A percentile compares a stretch with the other conserved stretches of the same genome.
Evolutionary conservation across 2,113 vertebrate genomes (phyloP).

Genomic region (Patagioenas fasciata): DNA sequence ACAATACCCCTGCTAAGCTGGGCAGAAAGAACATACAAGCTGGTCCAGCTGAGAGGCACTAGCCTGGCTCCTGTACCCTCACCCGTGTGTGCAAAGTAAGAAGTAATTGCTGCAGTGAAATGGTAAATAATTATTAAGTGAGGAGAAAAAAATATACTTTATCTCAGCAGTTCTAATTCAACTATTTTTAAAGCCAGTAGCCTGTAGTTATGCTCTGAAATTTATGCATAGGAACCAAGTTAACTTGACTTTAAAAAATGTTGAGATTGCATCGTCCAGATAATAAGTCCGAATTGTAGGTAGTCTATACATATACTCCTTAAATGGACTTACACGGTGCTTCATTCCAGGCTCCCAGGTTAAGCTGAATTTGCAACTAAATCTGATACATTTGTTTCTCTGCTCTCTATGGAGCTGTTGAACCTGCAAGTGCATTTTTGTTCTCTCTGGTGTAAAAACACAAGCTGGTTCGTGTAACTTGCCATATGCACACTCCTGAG

Average conservation of each 20-base stretch:
- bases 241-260: background rate
- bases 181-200: background rate
- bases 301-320: background rate
- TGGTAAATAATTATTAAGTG: background rate
- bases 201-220: background rate
- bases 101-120: background rate
- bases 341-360: background rate
- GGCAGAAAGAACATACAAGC: background rate
- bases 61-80: background rate
- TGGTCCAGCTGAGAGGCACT: background rate
- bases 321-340: background rate
- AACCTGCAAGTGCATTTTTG: background rate
- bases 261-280: background rate
- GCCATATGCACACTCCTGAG: rapidly evolving
- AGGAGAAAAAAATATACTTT: background rate
- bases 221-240: background rate
- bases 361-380: background rate
- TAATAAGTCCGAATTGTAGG: background rate
- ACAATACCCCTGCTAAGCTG: background rate
- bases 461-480: background rate
- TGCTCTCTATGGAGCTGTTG: background rate
- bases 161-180: background rate
- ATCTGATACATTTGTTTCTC: background rate
- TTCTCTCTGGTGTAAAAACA: background rate
- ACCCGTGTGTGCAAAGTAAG: background rate